Evolutionary conservation across 92 coral and sea anemone genomes (phyloP).

Genomic region (Phenganax marumi): DNA sequence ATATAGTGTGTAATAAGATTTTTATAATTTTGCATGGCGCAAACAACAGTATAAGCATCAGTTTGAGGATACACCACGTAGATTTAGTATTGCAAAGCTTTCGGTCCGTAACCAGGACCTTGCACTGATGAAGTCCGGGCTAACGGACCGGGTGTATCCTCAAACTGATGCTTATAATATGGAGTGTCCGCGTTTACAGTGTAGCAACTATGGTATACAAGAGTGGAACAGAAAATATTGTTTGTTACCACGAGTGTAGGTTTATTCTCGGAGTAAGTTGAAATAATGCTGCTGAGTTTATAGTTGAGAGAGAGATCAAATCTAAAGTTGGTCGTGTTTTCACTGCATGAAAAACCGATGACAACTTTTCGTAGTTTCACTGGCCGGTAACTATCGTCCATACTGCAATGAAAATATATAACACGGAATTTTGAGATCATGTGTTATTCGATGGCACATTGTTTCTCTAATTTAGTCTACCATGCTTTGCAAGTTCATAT

Average conservation of each 20-base stretch:
- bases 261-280: slow-evolving; percentile 82
- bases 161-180: neutral
- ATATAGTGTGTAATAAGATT: neutral
- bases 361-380: slow-evolving; percentile 90
- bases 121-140: neutral
- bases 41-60: too few species aligned
- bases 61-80: too few species aligned
- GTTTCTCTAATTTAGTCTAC: too few species aligned
- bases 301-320: slow-evolving; percentile 89
- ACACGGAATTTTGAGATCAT: too few species aligned
- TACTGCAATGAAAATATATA: slow-evolving; percentile 54
- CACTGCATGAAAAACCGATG: slow-evolving; percentile 79
- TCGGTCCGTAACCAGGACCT: too few species aligned
- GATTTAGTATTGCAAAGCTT: neutral
- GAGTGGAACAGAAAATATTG: neutral
- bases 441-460: too few species aligned
- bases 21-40: too few species aligned
- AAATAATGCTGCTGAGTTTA: slow-evolving; percentile 86
- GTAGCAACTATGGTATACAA: neutral
- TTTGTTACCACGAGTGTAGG: slow-evolving; percentile 87
- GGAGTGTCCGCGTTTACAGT: too few species aligned
- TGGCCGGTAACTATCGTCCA: slow-evolving; percentile 95
- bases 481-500: too few species aligned
- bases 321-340: slow-evolving; percentile 74
- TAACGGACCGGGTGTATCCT: neutral